phyloP scores from a whole-genome alignment of 1,140 invertebrate species.

The Telenomus remus region DNA sequence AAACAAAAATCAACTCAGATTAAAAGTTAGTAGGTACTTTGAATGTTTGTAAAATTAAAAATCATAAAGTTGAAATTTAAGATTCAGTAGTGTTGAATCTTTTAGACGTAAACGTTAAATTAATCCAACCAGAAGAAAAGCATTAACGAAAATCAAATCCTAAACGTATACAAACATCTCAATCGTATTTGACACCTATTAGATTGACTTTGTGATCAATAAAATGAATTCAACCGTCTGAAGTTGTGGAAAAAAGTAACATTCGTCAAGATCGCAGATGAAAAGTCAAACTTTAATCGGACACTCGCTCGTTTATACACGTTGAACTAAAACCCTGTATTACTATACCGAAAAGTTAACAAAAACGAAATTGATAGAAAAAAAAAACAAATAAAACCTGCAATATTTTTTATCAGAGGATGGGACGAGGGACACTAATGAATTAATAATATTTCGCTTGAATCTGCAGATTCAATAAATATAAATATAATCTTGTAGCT shows the following conservation, averaged over 20 bases:
- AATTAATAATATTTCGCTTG: slow-evolving; percentile 62
- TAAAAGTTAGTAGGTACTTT: too few relatives aligned
- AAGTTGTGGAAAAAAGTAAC: slow-evolving; percentile 33
- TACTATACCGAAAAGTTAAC: too few relatives aligned
- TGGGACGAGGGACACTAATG: slow-evolving; percentile 71
- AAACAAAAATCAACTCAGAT: too few relatives aligned
- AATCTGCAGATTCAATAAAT: slow-evolving; percentile 62
- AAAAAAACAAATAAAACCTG: slow-evolving; percentile 57
- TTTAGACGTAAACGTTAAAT: too few relatives aligned
- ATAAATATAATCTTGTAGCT: slow-evolving; percentile 62
- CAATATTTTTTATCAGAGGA: slow-evolving; percentile 76
- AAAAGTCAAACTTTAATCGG: slow-evolving; percentile 60
- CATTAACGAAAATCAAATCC: too few relatives aligned
- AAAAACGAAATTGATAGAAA: slow-evolving; percentile 4
- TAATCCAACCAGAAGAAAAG: too few relatives aligned
- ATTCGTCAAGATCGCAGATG: slow-evolving; percentile 65
- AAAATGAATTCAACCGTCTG: background rate
- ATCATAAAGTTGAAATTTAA: too few relatives aligned
- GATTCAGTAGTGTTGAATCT: too few relatives aligned
- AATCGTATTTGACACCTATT: too few relatives aligned
- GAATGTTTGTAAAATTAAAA: too few relatives aligned
- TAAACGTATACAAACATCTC: too few relatives aligned
- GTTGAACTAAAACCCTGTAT: slow-evolving; percentile 48
- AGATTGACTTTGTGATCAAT: too few relatives aligned
- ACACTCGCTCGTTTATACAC: slow-evolving; percentile 61